A percentile compares a stretch with the other conserved stretches of the same genome.
These are phyloP conservation scores for Spatulosminthurus flaviceps DNA, from an alignment of 2,888 invertebrate genomes.

Conservation along the genomic window DNA sequence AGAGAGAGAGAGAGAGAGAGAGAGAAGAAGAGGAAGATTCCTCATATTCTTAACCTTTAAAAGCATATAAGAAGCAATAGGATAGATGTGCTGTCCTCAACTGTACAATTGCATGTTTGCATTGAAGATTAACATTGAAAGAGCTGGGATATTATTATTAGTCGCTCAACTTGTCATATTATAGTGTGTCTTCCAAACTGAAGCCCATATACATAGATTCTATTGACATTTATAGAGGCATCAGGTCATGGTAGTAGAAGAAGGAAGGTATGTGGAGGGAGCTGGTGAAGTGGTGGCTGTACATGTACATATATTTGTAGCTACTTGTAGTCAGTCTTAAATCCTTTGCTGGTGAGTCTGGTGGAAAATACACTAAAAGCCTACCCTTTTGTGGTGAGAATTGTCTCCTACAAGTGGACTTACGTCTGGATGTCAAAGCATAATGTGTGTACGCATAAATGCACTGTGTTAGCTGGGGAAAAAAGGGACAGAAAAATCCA, in stretches of 20 bases:
- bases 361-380: conserved; percentile 7
- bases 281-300: too few relatives aligned
- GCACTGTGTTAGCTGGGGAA: not conserved
- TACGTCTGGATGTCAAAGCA: conserved; percentile 6
- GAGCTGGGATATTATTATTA: not conserved
- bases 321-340: not conserved
- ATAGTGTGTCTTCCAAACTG: not conserved
- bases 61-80: too few relatives aligned
- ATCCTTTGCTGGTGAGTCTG: conserved; percentile 4
- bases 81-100: too few relatives aligned
- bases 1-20: not conserved
- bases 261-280: too few relatives aligned
- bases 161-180: not conserved
- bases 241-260: too few relatives aligned
- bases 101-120: not conserved
- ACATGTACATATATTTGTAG: too few relatives aligned
- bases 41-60: not conserved
- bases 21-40: not conserved
- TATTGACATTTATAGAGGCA: too few relatives aligned
- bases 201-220: not conserved
- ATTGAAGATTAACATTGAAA: conserved; percentile 2
- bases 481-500: conserved; percentile 27
- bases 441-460: not conserved
- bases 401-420: conserved; percentile 10
- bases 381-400: conserved; percentile 7